Percentiles rank a stretch among this genome's conserved stretches.
These are phyloP conservation scores for Hesperia comma DNA, from an alignment of 2,888 invertebrate species.

Conservation along the genomic window DNA sequence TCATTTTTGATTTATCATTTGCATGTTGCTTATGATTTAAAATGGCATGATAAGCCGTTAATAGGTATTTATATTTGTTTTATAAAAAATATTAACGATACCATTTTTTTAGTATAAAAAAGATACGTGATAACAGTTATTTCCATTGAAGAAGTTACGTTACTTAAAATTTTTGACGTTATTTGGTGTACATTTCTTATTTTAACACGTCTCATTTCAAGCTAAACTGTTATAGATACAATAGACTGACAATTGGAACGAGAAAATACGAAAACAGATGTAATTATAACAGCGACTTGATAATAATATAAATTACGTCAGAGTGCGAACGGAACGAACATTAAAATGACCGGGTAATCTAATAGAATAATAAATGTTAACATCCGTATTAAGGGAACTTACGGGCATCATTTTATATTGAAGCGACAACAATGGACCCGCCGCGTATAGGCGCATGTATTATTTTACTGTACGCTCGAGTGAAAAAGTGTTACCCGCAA, in stretches of 20 bases:
- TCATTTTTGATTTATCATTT: too few species aligned
- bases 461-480: conserved; percentile 72
- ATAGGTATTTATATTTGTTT: too few species aligned
- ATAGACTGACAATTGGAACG: neutral
- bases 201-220: too few species aligned
- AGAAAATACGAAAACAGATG: conserved; percentile 1
- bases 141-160: too few species aligned
- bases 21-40: too few species aligned
- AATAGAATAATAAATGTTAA: conserved; percentile 81
- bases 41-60: too few species aligned
- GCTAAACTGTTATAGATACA: too few species aligned
- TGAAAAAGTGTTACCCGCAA: conserved; percentile 51
- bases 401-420: conserved; percentile 72
- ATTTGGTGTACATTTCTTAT: too few species aligned
- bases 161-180: too few species aligned
- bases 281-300: neutral
- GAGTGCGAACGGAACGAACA: conserved; percentile 43
- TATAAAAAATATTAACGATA: too few species aligned
- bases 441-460: conserved; percentile 67
- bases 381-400: conserved; percentile 79
- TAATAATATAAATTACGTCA: conserved; percentile 33
- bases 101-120: too few species aligned
- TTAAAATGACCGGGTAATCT: conserved; percentile 59
- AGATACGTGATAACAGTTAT: too few species aligned
- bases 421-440: conserved; percentile 70